phyloP scores from a whole-genome alignment of 2,113 vertebrate species.

The Columbina picui region DNA sequence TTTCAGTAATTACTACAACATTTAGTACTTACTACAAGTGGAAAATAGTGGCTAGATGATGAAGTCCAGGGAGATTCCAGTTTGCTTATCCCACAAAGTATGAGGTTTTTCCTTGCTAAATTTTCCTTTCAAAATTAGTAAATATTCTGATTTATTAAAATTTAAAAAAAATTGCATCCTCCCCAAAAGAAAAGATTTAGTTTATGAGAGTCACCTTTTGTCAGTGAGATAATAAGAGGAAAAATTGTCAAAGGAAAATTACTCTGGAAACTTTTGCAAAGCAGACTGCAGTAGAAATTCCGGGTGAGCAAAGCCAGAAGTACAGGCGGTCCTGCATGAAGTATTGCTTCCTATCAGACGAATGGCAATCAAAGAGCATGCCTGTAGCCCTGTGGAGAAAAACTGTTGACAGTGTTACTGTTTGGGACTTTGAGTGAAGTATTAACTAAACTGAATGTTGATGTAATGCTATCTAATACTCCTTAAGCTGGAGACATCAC shows the following conservation, averaged over 20 bases:
- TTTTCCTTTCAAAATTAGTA: background rate
- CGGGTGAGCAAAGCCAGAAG: background rate
- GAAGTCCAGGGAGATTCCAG: background rate
- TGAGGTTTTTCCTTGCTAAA: background rate
- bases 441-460: background rate
- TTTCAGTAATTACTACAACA: background rate
- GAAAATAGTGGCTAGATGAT: background rate
- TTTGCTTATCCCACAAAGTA: background rate
- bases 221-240: background rate
- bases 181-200: accelerated
- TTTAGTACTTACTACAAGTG: background rate
- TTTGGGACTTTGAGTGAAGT: background rate
- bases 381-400: background rate
- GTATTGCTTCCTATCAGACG: background rate
- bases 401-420: background rate
- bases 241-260: background rate
- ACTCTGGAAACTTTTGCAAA: background rate
- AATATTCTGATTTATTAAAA: background rate
- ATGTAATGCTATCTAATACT: background rate
- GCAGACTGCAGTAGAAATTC: background rate
- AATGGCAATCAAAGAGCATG: background rate
- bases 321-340: background rate
- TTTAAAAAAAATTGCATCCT: background rate
- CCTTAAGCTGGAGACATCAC: background rate
- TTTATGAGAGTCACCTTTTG: background rate